These are phyloP conservation scores for Hesperophylax magnus DNA, from an alignment of 1,140 invertebrate species.

Conservation along the genomic window DNA sequence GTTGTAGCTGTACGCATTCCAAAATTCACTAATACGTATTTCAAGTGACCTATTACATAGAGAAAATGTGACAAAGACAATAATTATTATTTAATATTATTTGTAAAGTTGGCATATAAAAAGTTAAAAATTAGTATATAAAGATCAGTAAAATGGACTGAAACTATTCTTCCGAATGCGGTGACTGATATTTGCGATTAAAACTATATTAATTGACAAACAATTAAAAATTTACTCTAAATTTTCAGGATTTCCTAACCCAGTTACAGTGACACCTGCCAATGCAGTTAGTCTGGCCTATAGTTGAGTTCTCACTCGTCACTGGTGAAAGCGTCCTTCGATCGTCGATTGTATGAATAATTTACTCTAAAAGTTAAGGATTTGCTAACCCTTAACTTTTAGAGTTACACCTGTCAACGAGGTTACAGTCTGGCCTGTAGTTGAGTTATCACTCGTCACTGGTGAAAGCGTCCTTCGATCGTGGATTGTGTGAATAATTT, in stretches of 20 bases:
- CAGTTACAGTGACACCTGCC: background rate
- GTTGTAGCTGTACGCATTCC: background rate
- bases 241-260: background rate
- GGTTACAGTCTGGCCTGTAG: too few relatives aligned
- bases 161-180: slow-evolving; percentile 16
- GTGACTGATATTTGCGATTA: slow-evolving; percentile 24
- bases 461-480: background rate
- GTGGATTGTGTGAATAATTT: slow-evolving; percentile 17
- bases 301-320: background rate
- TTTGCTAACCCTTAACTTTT: too few relatives aligned
- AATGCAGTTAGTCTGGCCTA: too few relatives aligned
- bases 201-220: slow-evolving; percentile 46
- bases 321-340: background rate
- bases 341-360: slow-evolving; percentile 7
- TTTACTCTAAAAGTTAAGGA: slow-evolving; percentile 5
- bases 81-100: slow-evolving; percentile 17
- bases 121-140: slow-evolving; percentile 42
- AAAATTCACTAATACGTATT: background rate
- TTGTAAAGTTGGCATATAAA: slow-evolving; percentile 44
- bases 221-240: slow-evolving; percentile 30
- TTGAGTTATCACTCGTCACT: background rate
- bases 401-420: background rate
- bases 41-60: background rate
- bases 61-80: background rate
- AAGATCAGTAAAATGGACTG: slow-evolving; percentile 43